A percentile compares a stretch with the other conserved stretches of the same genome.
phyloP scores from a whole-genome alignment of 2,797 vertebrate genomes.

The Zalophus californianus region DNA sequence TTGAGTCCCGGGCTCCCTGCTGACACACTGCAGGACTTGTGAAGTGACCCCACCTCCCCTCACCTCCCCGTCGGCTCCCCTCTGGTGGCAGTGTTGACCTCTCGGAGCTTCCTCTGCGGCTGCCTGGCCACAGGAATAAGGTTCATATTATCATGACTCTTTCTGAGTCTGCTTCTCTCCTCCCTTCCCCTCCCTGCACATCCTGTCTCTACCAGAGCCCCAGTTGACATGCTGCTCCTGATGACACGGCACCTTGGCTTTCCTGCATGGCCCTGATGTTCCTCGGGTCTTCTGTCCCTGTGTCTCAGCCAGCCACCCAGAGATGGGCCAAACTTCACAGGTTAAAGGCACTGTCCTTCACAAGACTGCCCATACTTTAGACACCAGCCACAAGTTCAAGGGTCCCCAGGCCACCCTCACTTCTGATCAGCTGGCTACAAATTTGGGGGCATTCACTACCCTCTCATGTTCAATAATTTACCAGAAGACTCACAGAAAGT shows the following conservation, averaged over 20 bases:
- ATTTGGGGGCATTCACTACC: background rate
- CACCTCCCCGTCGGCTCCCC: background rate
- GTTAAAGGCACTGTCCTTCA: background rate
- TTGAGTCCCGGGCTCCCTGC: fast-evolving
- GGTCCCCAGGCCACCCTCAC: background rate
- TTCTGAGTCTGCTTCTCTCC: background rate
- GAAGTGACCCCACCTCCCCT: background rate
- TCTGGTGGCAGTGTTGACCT: fast-evolving
- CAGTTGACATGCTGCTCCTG: background rate
- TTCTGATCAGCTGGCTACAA: background rate
- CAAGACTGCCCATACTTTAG: background rate
- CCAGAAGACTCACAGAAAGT: background rate
- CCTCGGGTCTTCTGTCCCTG: fast-evolving
- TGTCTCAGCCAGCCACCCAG: fast-evolving
- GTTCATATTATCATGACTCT: background rate
- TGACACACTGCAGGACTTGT: background rate
- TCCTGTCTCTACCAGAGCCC: background rate
- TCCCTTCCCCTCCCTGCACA: background rate
- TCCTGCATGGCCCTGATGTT: background rate
- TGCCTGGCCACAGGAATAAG: background rate
- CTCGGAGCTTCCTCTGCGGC: background rate
- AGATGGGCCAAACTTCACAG: background rate
- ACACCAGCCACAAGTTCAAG: background rate
- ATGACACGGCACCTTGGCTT: fast-evolving
- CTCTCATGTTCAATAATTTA: background rate